Percentiles rank a stretch among this genome's conserved stretches.
Evolutionary conservation across 2,113 vertebrate genomes (phyloP).

Genomic region (Istiophorus platypterus): DNA sequence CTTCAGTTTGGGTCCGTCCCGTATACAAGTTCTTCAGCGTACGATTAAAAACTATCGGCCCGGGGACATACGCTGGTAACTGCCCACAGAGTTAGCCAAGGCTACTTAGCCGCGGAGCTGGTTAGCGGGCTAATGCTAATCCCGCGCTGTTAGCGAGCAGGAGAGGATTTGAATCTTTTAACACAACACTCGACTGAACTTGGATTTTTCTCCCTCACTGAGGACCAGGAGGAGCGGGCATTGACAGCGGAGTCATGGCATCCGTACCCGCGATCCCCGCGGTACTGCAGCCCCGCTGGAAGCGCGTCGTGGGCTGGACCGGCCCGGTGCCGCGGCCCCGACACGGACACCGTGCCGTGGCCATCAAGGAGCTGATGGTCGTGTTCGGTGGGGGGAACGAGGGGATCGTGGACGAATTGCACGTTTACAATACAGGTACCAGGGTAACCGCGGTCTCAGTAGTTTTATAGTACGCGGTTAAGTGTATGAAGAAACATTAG

Average conservation of each 20-base stretch:
- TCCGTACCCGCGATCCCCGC: slow-evolving; percentile 50
- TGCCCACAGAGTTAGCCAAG: background rate
- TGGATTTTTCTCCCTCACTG: slow-evolving; percentile 37
- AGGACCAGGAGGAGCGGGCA: slow-evolving; percentile 17
- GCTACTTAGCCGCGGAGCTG: slow-evolving; percentile 34
- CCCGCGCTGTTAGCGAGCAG: background rate
- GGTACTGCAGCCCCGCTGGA: slow-evolving; percentile 89
- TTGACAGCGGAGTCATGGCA: slow-evolving; percentile 49
- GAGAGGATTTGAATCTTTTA: background rate
- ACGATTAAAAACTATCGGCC: background rate
- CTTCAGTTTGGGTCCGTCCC: background rate
- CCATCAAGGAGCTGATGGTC: slow-evolving; percentile 92
- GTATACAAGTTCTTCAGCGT: background rate
- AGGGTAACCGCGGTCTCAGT: background rate
- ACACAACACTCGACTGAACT: background rate
- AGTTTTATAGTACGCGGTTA: background rate
- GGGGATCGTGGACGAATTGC: slow-evolving; percentile 91
- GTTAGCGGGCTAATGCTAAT: slow-evolving; percentile 47
- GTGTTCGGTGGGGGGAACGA: slow-evolving; percentile 92
- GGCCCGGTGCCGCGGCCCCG: slow-evolving; percentile 90
- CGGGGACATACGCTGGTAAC: background rate
- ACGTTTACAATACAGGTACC: slow-evolving; percentile 91
- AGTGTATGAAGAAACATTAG: background rate
- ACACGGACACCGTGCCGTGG: slow-evolving; percentile 90
- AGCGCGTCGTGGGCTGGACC: slow-evolving; percentile 89